Conservation (phyloP, 2,113 vertebrate genomes). For the Trogon melanurus region DNA sequence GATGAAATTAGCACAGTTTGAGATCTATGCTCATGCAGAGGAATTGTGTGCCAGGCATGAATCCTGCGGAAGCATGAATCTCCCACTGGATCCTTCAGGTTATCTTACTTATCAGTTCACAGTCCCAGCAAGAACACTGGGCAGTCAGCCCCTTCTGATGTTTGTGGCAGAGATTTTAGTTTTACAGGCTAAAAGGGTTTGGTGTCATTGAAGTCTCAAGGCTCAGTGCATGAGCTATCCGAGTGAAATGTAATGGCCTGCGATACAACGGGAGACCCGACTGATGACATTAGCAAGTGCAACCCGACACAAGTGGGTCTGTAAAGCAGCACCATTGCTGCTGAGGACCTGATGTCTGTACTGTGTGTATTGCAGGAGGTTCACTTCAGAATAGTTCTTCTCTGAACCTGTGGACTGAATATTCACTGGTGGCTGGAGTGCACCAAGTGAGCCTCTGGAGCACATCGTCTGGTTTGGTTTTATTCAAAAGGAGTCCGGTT, state of each 20-base stretch:
- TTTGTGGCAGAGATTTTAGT: not conserved
- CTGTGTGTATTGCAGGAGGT: not conserved
- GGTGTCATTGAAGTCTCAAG: not conserved
- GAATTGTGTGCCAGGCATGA: not conserved
- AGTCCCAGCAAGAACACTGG: not conserved
- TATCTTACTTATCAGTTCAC: not conserved
- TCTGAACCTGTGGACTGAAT: not conserved
- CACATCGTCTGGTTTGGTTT: not conserved
- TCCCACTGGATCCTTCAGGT: not conserved
- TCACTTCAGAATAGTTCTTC: not conserved
- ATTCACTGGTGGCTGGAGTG: not conserved
- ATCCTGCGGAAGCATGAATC: not conserved
- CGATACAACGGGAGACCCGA: not conserved
- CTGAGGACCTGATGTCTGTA: not conserved
- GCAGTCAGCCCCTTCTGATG: not conserved
- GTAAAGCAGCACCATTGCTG: not conserved
- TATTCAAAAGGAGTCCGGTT: not conserved
- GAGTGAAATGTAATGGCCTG: not conserved
- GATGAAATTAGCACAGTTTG: not conserved
- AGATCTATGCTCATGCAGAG: not conserved
- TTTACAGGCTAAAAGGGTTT: not conserved
- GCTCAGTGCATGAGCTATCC: not conserved
- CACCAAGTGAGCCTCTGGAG: not conserved
- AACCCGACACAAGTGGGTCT: not conserved
- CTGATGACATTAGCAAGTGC: not conserved